Conservation (phyloP, 1,140 invertebrate species). For the Gryllus bimaculatus region DNA sequence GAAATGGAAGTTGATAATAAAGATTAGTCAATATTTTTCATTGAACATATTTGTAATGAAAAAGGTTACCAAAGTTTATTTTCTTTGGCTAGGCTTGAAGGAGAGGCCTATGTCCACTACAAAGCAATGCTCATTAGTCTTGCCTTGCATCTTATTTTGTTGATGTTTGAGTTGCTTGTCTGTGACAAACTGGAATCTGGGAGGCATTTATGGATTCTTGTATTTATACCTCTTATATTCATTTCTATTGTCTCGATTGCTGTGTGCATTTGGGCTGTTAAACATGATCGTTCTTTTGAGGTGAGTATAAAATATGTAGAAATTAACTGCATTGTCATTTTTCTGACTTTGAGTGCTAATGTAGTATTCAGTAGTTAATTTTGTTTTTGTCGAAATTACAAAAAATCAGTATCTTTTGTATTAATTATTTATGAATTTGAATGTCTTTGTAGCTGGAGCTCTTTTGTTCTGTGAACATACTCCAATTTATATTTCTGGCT, state of each 20-base stretch:
- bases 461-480: slow-evolving; percentile 91
- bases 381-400: neutral
- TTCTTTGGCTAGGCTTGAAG: slow-evolving; percentile 62
- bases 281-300: slow-evolving; percentile 94
- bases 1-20: neutral
- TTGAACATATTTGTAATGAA: neutral
- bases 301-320: slow-evolving; percentile 38
- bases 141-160: slow-evolving; percentile 82
- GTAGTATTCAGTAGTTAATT: neutral
- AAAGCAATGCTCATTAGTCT: slow-evolving; percentile 94
- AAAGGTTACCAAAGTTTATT: slow-evolving; percentile 16
- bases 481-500: slow-evolving; percentile 94
- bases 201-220: slow-evolving; percentile 88
- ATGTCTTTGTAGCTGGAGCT: slow-evolving; percentile 66
- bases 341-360: neutral
- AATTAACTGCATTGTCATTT: neutral
- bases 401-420: too few species aligned
- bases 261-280: slow-evolving; percentile 95
- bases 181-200: slow-evolving; percentile 88
- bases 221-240: slow-evolving; percentile 93
- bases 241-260: slow-evolving; percentile 92
- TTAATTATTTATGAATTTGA: neutral
- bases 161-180: slow-evolving; percentile 93
- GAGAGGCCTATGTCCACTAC: slow-evolving; percentile 91
- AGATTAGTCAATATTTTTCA: neutral